Evolutionary conservation across 2,113 vertebrate genomes (phyloP), one percentile per base, ranked within the genome.

Genomic region (Artemisiospiza belli): DNA sequence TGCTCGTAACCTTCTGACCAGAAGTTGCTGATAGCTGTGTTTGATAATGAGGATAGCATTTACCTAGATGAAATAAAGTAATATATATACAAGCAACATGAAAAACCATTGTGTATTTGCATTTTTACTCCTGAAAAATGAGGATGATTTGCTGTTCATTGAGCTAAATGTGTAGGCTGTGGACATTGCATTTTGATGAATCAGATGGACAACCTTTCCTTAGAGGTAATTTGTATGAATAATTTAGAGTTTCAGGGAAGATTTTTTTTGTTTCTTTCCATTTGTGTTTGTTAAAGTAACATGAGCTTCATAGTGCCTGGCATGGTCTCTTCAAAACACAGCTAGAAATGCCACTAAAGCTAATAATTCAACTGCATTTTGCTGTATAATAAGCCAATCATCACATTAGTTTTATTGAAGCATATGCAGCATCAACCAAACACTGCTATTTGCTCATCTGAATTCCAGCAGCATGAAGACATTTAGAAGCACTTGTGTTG

Each of bases 341-440:
- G 22, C 81, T 81, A 51, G 66, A 90, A 59, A 35, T 85, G n/a
- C 17, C 25, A 49, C 24, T 87, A 75, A 77, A 95, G 30, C 68
- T 93, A 87, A 58, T 88, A 88, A 87, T 97, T 96, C 44, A 90
- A 14, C 41, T 79, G 10, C 39, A 51, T 86, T 61, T 93, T 66
- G 41, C 46, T 88, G 57, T 52, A 64, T 94, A 92, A 91, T 54
- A 39, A 96, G 84, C 13, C 5, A 21, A 66, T 89, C 21, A 62
- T 80, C 52, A 43, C 16, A 59, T 90, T 74, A 68, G 28, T 87
- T 94, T 96, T 94, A 47, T 37, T 87, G 47, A 89, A 81, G 76
- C 35, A 74, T 41, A 39, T 44, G 28, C 8, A 31, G 13, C 35
- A 57, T 91, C n/a, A 73, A 54, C 44, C 21, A 94, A 23, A 24